Conservation (phyloP, 2,113 vertebrate genomes). For the Cyprichromis sp. region DNA sequence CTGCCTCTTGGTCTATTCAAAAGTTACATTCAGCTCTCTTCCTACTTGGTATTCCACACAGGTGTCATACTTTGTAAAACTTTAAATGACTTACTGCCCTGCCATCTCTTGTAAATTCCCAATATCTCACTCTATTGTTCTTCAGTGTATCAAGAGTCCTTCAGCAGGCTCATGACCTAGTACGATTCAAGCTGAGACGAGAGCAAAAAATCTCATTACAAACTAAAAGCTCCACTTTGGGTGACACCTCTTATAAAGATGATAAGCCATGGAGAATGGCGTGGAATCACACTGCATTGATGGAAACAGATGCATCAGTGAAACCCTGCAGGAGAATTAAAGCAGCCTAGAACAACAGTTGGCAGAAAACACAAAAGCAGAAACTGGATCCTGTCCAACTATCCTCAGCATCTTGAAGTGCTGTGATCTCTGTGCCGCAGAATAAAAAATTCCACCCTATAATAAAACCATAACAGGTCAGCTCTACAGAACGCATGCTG, state of each 20-base stretch:
- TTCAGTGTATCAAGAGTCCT: constrained; percentile 51
- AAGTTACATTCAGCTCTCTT: background rate
- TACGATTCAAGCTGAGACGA: constrained; percentile 15
- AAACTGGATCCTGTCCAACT: background rate
- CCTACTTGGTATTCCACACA: constrained; percentile 54
- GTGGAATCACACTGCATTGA: background rate
- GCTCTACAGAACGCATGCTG: background rate
- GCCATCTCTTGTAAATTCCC: constrained; percentile 54
- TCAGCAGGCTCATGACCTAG: constrained; percentile 43
- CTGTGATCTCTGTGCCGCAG: background rate
- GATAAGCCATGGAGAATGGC: constrained; percentile 40
- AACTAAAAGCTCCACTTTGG: constrained; percentile 47
- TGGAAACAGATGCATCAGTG: constrained; percentile 26
- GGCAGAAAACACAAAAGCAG: background rate
- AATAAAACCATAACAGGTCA: constrained; percentile 10
- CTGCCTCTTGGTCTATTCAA: background rate
- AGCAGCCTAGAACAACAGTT: background rate
- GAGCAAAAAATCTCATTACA: constrained; percentile 61
- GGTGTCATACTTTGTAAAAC: constrained; percentile 63
- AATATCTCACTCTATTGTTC: constrained; percentile 64
- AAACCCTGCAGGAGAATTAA: constrained; percentile 4
- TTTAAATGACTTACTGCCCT: constrained; percentile 62
- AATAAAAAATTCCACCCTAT: background rate
- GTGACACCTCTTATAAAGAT: constrained; percentile 52
- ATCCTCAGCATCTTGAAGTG: background rate